Evolutionary conservation across 30 jellyfish, hydroid and myxozoan species (phyloP), one percentile per base, ranked within the genome.

Genomic region (Pelagia noctiluca): DNA sequence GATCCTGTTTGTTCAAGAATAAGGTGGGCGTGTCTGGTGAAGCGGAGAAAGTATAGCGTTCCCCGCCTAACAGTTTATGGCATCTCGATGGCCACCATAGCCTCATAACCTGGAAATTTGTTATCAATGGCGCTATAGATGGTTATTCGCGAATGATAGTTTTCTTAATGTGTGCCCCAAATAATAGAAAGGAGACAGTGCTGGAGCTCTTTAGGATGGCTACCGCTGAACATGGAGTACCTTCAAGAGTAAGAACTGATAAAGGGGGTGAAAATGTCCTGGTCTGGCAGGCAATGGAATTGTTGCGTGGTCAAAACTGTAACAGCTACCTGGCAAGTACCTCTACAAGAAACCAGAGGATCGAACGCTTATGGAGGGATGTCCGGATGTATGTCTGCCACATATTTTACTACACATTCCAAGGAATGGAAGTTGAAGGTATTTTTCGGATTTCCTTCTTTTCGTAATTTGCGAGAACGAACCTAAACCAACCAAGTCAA

Each of bases 51-150:
- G 70, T 73, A 73, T 42, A 73, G 75, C 21, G 85, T 73, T 48
- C 85, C 76, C 52, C 42, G 46, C 85, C 85, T 18, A 73, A 73
- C 75, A 36, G 76, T 48, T 48, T 73, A 48, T 35, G 85, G 85
- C 85, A 73, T 73, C 48, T 49, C 38, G 85, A 35, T 73, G 85
- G 85, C 46, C 85, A 73, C 38, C 85, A 73, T 49, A 73, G 85
- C 61, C 33, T 73, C 33, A 48, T 73, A 48, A 28, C 85, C 74
- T 73, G 80, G 85, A 42, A 42, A 42, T 73, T 72, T 48, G 89
- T 78, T 25, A 78, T 78, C n/a, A 86, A 78, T 78, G 89, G 89
- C 19, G 80, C 57, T 8, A 78, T 78, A 54, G 89, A 78, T 78
- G 89, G 89, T 12, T 62, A 11, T 33, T 78, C 87, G 4, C 28